Percentiles rank a stretch among this genome's conserved stretches.
phyloP scores from a whole-genome alignment of 2,113 vertebrate species.

The Thunnus maccoyii region DNA sequence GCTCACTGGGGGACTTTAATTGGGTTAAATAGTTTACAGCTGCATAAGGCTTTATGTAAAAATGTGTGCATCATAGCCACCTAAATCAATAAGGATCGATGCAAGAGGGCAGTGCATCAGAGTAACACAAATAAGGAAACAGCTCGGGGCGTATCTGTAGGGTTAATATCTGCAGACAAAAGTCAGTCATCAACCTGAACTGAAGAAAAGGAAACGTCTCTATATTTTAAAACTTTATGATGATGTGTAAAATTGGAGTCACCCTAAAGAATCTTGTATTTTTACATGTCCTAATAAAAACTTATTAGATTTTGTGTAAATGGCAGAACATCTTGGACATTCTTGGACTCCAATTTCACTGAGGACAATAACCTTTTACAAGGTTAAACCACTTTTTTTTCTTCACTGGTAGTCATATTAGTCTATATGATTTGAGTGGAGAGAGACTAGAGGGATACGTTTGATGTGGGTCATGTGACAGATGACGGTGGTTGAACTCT shows the following conservation, averaged over 20 bases:
- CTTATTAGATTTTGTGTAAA: conserved; percentile 37
- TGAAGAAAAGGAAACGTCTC: not conserved
- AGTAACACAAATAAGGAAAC: not conserved
- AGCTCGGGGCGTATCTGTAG: not conserved
- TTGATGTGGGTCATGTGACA: not conserved
- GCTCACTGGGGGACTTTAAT: not conserved
- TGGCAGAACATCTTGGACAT: conserved; percentile 8
- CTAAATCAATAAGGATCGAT: not conserved
- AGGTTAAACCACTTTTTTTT: not conserved
- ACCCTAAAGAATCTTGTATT: not conserved
- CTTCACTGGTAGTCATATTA: not conserved
- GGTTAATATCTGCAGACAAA: not conserved
- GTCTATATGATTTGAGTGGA: not conserved
- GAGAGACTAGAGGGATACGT: not conserved
- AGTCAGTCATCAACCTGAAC: not conserved
- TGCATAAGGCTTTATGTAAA: not conserved
- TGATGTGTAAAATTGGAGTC: conserved; percentile 5
- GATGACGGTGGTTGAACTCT: not conserved
- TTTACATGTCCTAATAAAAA: conserved; percentile 26
- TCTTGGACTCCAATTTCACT: not conserved
- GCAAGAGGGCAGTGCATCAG: too few relatives aligned
- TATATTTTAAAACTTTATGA: not conserved
- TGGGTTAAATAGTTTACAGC: not conserved
- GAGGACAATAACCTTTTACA: conserved; percentile 40
- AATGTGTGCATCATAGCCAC: not conserved